Base-by-base conservation (phyloP, 2,888 invertebrate genomes). In the Drosophila borealis region DNA sequence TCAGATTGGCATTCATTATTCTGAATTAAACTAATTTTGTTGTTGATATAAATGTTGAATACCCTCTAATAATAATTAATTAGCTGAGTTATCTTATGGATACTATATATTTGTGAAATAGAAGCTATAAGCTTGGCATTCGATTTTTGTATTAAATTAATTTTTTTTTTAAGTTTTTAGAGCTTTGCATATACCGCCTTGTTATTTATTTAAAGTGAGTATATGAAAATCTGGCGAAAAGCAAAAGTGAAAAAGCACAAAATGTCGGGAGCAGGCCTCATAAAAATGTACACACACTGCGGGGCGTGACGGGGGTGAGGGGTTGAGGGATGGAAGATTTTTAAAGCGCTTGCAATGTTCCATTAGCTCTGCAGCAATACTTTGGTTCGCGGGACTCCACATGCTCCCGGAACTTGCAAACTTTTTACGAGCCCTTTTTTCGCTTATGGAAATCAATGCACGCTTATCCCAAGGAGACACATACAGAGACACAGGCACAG, bases 381-480 rank as follows among this genome's bases (percentile, higher is more conserved):
- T 57, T 67, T 70, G 36, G 39, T 37, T 42, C 29, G 39, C 21
- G 48, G 29, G 29, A 39, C 36, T 19, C 37, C 39, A 44, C 25
- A 55, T 19, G 55, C 59, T 66, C 71, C 67, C 71, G 70, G 51
- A 42, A 66, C 50, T 74, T 65, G 70, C 25, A 46, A 66, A 70
- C 70, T 67, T 84, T 84, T 87, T 79, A 82, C 66, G 74, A 70
- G 55, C 65, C 62, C 57, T 73, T 57, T 59, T 55, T 69, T 63
- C 51, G 61, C 61, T 72, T 74, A 84, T 70, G 85, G 82, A 85
- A 81, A 84, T 83, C 85, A 87, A 70, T 87, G 88, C 62, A 68
- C 68, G 68, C 61, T 64, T 56, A 67, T 61, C 70, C 60, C 37
- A 48, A 34, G 41, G 48, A 54, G 39, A 51, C 69, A 53, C 21